Conservation (phyloP, 1,140 invertebrate genomes). For the Octopus sinensis region DNA sequence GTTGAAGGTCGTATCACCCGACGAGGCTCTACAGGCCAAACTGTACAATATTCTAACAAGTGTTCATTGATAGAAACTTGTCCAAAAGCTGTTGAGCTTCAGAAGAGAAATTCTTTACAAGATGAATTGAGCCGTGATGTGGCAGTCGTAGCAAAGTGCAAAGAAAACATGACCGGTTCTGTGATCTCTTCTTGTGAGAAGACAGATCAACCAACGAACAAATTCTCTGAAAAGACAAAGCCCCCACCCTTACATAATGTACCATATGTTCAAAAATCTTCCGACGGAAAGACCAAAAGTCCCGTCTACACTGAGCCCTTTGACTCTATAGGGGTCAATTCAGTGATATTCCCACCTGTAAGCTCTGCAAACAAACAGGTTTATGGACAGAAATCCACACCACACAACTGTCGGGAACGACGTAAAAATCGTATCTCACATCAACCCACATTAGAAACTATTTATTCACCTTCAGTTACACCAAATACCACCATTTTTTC, state of each 20-base stretch:
- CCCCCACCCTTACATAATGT: constrained; percentile 28
- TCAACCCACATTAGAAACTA: constrained; percentile 30
- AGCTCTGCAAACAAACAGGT: constrained; percentile 34
- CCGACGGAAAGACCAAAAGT: constrained; percentile 59
- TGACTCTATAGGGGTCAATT: constrained; percentile 66
- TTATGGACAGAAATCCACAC: constrained; percentile 57
- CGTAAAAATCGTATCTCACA: neutral
- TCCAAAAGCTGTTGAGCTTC: no score
- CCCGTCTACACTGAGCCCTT: constrained; percentile 90
- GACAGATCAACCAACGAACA: no score
- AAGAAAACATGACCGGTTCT: no score
- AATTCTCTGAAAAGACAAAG: constrained; percentile 27
- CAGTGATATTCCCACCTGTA: neutral
- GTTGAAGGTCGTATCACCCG: neutral
- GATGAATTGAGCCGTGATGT: no score
- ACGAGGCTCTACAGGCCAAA: neutral
- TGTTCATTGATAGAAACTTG: no score
- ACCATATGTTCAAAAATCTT: constrained; percentile 30
- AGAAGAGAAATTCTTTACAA: no score
- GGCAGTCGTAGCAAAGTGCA: no score
- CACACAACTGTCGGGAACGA: neutral
- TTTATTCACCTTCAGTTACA: constrained; percentile 29
- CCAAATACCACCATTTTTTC: neutral
- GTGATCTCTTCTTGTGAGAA: no score
- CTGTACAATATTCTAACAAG: neutral